These are phyloP conservation scores for Drosophila lacteicornis DNA, from an alignment of 1,140 invertebrate genomes.

Conservation along the genomic window DNA sequence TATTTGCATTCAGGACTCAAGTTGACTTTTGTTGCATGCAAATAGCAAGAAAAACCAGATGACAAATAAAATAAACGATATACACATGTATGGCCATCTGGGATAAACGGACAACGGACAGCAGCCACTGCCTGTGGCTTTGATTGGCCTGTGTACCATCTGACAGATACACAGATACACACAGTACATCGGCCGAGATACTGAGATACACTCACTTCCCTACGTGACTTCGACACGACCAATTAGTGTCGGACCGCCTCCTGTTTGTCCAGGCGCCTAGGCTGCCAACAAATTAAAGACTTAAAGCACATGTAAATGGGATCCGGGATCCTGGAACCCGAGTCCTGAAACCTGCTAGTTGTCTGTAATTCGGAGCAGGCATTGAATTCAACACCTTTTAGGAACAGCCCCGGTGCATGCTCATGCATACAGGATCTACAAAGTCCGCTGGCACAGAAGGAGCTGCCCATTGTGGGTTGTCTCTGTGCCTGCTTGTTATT, in stretches of 20 bases:
- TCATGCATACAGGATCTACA: constrained; percentile 64
- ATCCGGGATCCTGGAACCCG: neutral
- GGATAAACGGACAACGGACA: constrained; percentile 5
- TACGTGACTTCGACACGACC: constrained; percentile 79
- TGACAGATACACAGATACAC: constrained; percentile 26
- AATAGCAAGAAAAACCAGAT: constrained; percentile 57
- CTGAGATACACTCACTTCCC: constrained; percentile 33
- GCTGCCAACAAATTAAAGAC: constrained; percentile 68
- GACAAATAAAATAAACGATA: constrained; percentile 77
- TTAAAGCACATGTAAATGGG: constrained; percentile 61
- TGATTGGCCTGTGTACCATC: constrained; percentile 50
- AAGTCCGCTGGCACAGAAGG: constrained; percentile 30
- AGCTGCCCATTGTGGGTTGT: constrained; percentile 24
- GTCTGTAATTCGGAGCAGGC: constrained; percentile 63
- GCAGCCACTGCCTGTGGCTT: constrained; percentile 28
- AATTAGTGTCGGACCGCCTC: constrained; percentile 67
- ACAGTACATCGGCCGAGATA: constrained; percentile 11
- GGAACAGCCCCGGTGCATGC: constrained; percentile 43
- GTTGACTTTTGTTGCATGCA: constrained; percentile 69
- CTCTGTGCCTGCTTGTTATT: constrained; percentile 60
- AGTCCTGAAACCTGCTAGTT: neutral
- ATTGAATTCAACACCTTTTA: constrained; percentile 74
- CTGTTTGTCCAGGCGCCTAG: constrained; percentile 20
- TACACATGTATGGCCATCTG: constrained; percentile 50
- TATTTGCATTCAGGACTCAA: constrained; percentile 71